These are phyloP conservation scores for Amphiprion clarkii DNA, from an alignment of 2,797 vertebrate species.

Conservation along the genomic window DNA sequence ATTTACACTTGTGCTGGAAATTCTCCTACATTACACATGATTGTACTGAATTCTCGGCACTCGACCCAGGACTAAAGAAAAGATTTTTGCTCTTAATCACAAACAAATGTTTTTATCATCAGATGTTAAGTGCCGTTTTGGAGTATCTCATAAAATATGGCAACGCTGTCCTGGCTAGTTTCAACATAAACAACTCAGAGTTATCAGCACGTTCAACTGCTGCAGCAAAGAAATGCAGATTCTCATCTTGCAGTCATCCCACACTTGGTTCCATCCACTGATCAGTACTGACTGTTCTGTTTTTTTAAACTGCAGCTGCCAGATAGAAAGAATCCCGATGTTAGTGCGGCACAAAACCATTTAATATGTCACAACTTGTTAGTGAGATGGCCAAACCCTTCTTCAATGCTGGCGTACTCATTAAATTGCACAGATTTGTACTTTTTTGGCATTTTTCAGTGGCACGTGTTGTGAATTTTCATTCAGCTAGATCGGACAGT, in stretches of 20 bases:
- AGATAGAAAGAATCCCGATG: constrained; percentile 29
- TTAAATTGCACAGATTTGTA: constrained; percentile 24
- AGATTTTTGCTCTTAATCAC: constrained; percentile 13
- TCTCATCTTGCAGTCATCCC: not conserved
- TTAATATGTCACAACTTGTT: constrained; percentile 48
- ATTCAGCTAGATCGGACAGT: constrained; percentile 58
- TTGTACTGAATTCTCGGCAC: not conserved
- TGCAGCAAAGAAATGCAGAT: not conserved
- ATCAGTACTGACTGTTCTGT: constrained; percentile 25
- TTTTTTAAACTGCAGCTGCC: constrained; percentile 12
- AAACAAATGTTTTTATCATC: constrained; percentile 46
- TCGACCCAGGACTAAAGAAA: constrained; percentile 14
- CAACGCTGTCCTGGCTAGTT: constrained; percentile 24
- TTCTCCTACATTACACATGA: constrained; percentile 9
- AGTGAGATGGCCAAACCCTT: constrained; percentile 27
- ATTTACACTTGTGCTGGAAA: constrained; percentile 29
- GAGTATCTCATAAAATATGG: constrained; percentile 37
- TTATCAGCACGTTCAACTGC: not conserved
- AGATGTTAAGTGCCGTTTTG: constrained; percentile 43
- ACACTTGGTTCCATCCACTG: not conserved
- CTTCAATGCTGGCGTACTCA: constrained; percentile 6
- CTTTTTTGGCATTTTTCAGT: constrained; percentile 27
- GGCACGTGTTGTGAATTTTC: constrained; percentile 31
- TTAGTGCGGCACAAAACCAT: constrained; percentile 38
- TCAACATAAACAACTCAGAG: constrained; percentile 22